Base-by-base conservation (phyloP, 2,797 vertebrate species). In the Gouania willdenowi region DNA sequence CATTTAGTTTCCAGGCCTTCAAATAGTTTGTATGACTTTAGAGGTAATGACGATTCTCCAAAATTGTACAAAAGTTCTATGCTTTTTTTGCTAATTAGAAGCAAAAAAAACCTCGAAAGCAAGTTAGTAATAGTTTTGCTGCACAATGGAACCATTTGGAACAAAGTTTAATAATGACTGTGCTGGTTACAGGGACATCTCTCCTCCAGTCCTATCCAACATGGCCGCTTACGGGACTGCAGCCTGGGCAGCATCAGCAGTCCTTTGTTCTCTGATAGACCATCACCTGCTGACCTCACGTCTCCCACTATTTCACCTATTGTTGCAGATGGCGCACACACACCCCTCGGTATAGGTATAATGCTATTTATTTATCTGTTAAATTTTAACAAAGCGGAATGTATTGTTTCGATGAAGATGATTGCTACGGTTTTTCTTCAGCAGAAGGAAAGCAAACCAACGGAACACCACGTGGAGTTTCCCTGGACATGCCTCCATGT, bases 201-300 rank as follows among this genome's bases (percentile, higher is more conserved):
- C 84, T 98, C 97, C 0, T 99, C 95, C 30, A 99, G 97, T 66
- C 97, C 97, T 33, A 96, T 99, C 76, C 90, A 90, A 53, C 88
- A 89, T 19, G 90, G 90, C 42, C 75, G 77, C 71, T 27, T 83
- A 61, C 89, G 92, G 62, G 83, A 91, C 25, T 91, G 90, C 45
- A 98, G 95, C 67, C 82, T 99, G 10, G 95, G 93, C 49, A 96
- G 93, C 62, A 61, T 90, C 16, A 63, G 84, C 14, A 98, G 92
- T 47, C 93, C 94, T 8, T 53, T 88, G 0, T 88, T 94, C 64
- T 71, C 85, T 52, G 89, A 91, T 25, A 66, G 77, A 4, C 91
- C 89, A 1, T 91, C 90, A 23, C 81, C 83, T 12, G 80, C 75
- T 14, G 51, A 69, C 34, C 54, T 82, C 25, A 58, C 71, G 36